Conservation (phyloP, 2,888 invertebrate genomes). For the Leptarthrus brevirostris region DNA sequence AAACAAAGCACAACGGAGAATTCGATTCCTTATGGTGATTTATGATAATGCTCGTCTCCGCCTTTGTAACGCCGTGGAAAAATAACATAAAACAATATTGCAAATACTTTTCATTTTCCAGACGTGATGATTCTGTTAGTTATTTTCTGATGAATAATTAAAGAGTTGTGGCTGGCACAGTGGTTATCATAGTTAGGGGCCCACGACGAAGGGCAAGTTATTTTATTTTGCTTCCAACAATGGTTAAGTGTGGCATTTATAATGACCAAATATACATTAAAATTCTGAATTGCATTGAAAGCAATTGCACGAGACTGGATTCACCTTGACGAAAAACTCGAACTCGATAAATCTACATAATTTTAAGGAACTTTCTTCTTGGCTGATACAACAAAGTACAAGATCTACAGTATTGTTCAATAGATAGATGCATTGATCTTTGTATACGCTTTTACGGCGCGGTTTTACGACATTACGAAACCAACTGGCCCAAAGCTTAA, state of each 20-base stretch:
- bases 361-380: no score
- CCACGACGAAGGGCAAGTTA: background rate
- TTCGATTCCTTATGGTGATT: constrained; percentile 42
- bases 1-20: background rate
- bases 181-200: background rate
- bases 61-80: constrained; percentile 1
- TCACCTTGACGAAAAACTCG: no score
- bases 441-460: no score
- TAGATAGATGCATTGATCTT: no score
- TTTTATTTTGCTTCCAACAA: background rate
- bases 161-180: background rate
- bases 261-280: constrained; percentile 13
- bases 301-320: no score
- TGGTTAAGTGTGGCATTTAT: background rate
- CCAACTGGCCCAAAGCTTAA: no score
- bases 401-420: no score
- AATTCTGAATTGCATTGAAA: constrained; percentile 8
- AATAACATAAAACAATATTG: constrained; percentile 10
- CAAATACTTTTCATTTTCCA: constrained; percentile 17
- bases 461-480: no score
- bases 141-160: constrained; percentile 37
- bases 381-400: no score
- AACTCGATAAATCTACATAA: no score
- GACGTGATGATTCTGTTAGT: constrained; percentile 24
- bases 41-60: constrained; percentile 8